phyloP scores from a whole-genome alignment of 2,797 vertebrate species.

The Furcifer pardalis region DNA sequence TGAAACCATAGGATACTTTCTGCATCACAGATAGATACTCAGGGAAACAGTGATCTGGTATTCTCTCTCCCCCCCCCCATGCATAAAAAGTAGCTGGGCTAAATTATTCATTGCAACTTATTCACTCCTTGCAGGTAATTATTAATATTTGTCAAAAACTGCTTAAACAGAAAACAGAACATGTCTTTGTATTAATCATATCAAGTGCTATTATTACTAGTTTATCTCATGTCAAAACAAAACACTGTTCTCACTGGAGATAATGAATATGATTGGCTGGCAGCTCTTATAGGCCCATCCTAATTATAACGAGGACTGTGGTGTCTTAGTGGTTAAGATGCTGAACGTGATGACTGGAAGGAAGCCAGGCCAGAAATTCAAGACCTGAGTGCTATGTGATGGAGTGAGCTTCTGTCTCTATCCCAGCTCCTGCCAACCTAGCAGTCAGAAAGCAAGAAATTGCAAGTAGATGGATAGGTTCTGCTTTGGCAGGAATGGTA shows the following conservation, averaged over 20 bases:
- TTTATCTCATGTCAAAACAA: conserved; percentile 29
- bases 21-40: background rate
- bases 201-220: conserved; percentile 23
- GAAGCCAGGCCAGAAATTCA: too few relatives aligned
- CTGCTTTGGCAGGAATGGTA: too few relatives aligned
- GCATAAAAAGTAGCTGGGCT: conserved; percentile 15
- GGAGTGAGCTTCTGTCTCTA: too few relatives aligned
- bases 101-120: conserved; percentile 33
- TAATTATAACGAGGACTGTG: too few relatives aligned
- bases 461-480: too few relatives aligned
- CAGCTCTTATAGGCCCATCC: background rate
- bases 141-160: conserved; percentile 23
- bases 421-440: too few relatives aligned
- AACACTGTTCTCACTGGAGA: background rate
- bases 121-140: conserved; percentile 31
- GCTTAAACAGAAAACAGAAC: conserved; percentile 40
- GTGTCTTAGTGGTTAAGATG: too few relatives aligned
- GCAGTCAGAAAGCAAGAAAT: too few relatives aligned
- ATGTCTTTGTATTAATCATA: conserved; percentile 20
- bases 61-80: background rate
- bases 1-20: background rate
- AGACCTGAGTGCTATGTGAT: too few relatives aligned
- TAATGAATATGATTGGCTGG: background rate
- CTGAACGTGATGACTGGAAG: too few relatives aligned
- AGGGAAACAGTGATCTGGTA: conserved; percentile 10